phyloP scores from a whole-genome alignment of 2,797 vertebrate species.

The Leontocebus nigricollis region DNA sequence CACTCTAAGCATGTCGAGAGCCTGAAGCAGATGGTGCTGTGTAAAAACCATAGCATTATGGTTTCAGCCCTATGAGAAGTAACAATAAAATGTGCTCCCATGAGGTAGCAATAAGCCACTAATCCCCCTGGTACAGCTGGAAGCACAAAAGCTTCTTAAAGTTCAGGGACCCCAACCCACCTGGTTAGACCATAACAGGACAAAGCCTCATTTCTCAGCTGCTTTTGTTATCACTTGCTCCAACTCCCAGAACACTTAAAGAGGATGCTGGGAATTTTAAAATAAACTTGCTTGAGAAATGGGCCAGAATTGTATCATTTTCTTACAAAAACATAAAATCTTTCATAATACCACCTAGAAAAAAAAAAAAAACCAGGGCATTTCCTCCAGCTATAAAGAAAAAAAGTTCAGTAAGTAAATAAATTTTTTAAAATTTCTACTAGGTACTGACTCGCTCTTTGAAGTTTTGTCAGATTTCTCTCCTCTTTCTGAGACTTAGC shows the following conservation, averaged over 20 bases:
- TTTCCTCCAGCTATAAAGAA: constrained; percentile 1
- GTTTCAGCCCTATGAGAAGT: constrained; percentile 26
- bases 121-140: constrained; percentile 58
- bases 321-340: neutral
- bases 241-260: constrained; percentile 17
- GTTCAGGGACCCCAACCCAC: constrained; percentile 54
- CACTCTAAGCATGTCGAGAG: neutral
- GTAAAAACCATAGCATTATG: neutral
- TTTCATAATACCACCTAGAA: neutral
- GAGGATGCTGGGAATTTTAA: constrained; percentile 6
- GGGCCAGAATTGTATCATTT: neutral
- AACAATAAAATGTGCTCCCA: constrained; percentile 64
- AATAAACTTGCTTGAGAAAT: constrained; percentile 38
- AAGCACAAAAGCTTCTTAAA: constrained; percentile 63
- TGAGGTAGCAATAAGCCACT: constrained; percentile 49
- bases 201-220: constrained; percentile 34
- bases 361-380: neutral
- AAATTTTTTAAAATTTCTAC: neutral
- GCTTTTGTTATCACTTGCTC: neutral
- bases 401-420: neutral
- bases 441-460: neutral
- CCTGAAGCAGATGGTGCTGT: constrained; percentile 56
- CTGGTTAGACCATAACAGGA: constrained; percentile 49
- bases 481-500: neutral
- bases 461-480: neutral